These are phyloP conservation scores for Saiga tatarica DNA, from an alignment of 2,113 vertebrate species.

Conservation along the genomic window DNA sequence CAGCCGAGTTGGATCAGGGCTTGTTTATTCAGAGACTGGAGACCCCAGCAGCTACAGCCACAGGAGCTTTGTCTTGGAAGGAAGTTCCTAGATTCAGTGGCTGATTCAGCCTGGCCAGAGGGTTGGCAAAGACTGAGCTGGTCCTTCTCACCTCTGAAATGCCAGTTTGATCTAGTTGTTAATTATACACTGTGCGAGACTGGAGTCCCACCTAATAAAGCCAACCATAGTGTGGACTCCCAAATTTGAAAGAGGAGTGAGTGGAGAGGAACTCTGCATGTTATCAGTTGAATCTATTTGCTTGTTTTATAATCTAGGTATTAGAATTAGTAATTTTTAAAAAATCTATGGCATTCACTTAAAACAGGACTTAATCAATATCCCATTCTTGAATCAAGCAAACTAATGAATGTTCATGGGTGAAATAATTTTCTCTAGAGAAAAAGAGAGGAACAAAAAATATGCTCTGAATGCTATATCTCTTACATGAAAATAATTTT, in stretches of 20 bases:
- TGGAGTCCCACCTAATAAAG: background rate
- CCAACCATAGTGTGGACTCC: background rate
- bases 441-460: constrained; percentile 45
- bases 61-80: background rate
- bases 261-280: background rate
- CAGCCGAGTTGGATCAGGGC: background rate
- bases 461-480: constrained; percentile 24
- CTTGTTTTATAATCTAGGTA: constrained; percentile 33
- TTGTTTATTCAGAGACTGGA: background rate
- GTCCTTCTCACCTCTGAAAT: background rate
- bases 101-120: background rate
- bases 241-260: background rate
- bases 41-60: background rate
- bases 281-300: constrained; percentile 58
- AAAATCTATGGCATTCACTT: constrained; percentile 71
- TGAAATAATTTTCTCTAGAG: constrained; percentile 51
- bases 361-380: constrained; percentile 73
- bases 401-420: constrained; percentile 39
- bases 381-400: constrained; percentile 62
- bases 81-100: background rate
- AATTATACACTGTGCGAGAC: background rate
- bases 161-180: background rate
- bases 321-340: background rate
- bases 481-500: constrained; percentile 50
- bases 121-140: background rate